Evolutionary conservation across 2,113 vertebrate species (phyloP), one percentile per base, ranked within the genome.

Genomic region (Indri indri): DNA sequence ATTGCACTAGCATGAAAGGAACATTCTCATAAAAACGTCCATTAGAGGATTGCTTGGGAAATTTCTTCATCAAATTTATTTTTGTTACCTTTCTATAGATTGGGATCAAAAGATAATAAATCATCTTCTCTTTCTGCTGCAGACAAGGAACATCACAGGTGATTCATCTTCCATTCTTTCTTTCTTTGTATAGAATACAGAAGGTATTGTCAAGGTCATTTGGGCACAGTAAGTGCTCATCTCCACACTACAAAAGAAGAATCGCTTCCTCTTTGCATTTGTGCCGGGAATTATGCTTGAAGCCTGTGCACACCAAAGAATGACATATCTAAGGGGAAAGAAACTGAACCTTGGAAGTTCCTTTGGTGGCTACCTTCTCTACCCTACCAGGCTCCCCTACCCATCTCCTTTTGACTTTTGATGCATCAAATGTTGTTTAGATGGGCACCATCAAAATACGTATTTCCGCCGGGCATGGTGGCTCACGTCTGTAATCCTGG

Each of bases 21-120:
- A 18, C 32, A 77, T 85, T 91, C 92, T 94, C 83, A 92, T 93
- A 92, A 77, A 97, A 94, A 97, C 82, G 66, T 87, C 93, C 76
- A 61, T 77, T 7, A 13, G 52, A 80, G 27, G 54, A 65, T 42
- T 80, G 91, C 83, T 97, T 97, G 83, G 71, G 61, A 96, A 91
- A 88, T 71, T 13, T 59, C 65, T 22, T 73, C 34, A 70, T 73
- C 74, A 73, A 66, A 81, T 91, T 65, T 30, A 91, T 76, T 87
- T 76, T 96, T 89, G 52, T 97, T 96, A 90, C 70, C 74, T 94
- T 95, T 89, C 63, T 71, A 18, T 94, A 93, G 61, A 65, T 57
- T 54, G 34, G 37, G 22, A 88, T 76, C 25, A 70, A 95, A 97
- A 96, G 80, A 71, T 79, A 82, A 93, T 81, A 96, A 92, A 90